These are phyloP conservation scores for Ophion slaviceki DNA, from an alignment of 2,888 invertebrate species.

Conservation along the genomic window DNA sequence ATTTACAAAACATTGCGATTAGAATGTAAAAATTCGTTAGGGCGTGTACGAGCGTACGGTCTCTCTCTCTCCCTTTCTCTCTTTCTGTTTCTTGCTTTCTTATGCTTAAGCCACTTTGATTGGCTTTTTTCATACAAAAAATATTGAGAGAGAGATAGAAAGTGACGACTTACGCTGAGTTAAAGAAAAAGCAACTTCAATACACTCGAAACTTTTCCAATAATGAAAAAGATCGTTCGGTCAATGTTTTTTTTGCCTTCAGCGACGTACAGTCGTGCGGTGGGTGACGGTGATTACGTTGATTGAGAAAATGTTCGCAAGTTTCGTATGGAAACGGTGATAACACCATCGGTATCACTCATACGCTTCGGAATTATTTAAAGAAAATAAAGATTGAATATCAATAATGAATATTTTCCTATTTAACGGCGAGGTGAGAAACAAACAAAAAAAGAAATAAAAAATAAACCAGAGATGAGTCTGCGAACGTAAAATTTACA, in stretches of 20 bases:
- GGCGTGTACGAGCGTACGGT: conserved; percentile 57
- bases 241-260: conserved; percentile 45
- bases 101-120: background rate
- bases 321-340: conserved; percentile 2
- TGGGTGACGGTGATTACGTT: conserved; percentile 61
- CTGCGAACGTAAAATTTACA: conserved; percentile 43
- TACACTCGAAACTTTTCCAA: conserved; percentile 39
- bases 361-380: conserved; percentile 41
- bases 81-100: background rate
- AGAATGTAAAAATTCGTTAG: conserved; percentile 73
- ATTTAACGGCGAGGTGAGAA: conserved; percentile 50
- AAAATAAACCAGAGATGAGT: conserved; percentile 42
- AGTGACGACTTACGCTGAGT: conserved; percentile 38
- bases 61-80: conserved; percentile 15
- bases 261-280: conserved; percentile 62
- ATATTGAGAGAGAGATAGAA: conserved; percentile 42
- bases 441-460: conserved; percentile 22
- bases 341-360: conserved; percentile 14
- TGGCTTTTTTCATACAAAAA: conserved; percentile 50
- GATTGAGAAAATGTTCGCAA: conserved; percentile 42
- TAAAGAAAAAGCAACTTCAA: conserved; percentile 7
- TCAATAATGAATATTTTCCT: conserved; percentile 42
- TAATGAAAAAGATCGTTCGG: conserved; percentile 46
- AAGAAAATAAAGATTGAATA: conserved; percentile 36
- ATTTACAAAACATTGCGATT: conserved; percentile 75